Evolutionary conservation across 2,113 vertebrate species (phyloP).

Genomic region (Cisticola juncidis): DNA sequence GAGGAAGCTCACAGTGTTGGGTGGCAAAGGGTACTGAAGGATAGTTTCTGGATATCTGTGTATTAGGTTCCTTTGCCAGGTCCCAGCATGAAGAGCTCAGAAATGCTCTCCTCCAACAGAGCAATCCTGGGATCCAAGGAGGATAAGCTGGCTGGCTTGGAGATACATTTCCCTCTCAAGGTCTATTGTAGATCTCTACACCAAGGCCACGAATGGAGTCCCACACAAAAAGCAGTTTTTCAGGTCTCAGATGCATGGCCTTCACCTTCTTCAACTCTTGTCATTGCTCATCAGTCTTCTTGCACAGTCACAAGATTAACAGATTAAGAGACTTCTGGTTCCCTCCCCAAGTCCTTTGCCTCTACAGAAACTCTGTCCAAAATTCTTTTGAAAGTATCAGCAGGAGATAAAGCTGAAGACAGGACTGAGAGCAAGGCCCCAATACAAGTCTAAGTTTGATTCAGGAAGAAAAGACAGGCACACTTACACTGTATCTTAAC

Average conservation of each 20-base stretch:
- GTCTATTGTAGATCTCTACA: neutral
- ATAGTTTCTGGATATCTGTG: neutral
- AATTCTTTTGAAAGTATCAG: neutral
- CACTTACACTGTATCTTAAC: fast-evolving
- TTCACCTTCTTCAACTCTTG: neutral
- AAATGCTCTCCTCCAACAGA: neutral
- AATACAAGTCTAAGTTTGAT: fast-evolving
- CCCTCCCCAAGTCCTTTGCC: neutral
- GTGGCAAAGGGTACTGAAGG: neutral
- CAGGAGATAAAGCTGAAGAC: neutral
- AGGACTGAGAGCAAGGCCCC: neutral
- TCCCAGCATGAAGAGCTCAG: neutral
- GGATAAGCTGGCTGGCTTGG: neutral
- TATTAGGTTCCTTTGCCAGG: neutral
- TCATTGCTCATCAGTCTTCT: neutral
- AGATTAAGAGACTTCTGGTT: neutral
- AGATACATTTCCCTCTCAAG: neutral
- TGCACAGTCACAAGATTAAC: neutral
- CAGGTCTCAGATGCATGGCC: neutral
- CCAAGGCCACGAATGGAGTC: fast-evolving
- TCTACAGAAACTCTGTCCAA: neutral
- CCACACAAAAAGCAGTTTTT: neutral
- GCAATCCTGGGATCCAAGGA: neutral
- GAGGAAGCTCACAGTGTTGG: neutral
- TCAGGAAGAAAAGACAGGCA: neutral